Conservation (phyloP, 2,888 invertebrate species). For the Cyclophora albipunctata region DNA sequence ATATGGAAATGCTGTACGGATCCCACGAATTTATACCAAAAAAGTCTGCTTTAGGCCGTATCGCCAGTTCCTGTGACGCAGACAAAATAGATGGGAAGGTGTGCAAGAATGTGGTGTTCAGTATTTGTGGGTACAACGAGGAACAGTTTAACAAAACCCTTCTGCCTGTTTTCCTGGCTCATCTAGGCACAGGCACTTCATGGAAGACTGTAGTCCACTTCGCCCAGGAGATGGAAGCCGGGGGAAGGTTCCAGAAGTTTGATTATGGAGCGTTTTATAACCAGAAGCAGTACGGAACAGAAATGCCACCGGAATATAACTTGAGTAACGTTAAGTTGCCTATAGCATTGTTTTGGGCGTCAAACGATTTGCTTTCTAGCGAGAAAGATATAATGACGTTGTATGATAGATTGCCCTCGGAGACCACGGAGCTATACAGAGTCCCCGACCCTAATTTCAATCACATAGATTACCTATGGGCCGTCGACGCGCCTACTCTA, state of each 20-base stretch:
- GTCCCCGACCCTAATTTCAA: constrained; percentile 79
- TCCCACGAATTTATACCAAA: constrained; percentile 83
- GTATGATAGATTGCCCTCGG: constrained; percentile 56
- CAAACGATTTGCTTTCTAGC: constrained; percentile 83
- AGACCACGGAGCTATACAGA: constrained; percentile 68
- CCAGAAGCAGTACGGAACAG: constrained; percentile 69
- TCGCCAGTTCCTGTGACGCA: constrained; percentile 74
- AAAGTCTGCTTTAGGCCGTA: constrained; percentile 69
- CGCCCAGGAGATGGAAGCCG: constrained; percentile 72
- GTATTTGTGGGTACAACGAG: constrained; percentile 82
- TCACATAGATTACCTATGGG: constrained; percentile 84
- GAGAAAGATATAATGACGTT: constrained; percentile 75
- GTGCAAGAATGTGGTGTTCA: constrained; percentile 83
- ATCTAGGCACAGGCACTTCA: constrained; percentile 85
- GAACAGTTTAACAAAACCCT: constrained; percentile 80
- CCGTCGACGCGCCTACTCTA: constrained; percentile 73
- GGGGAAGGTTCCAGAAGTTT: constrained; percentile 78
- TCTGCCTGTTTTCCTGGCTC: constrained; percentile 80
- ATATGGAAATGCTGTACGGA: constrained; percentile 78
- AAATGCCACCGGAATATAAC: constrained; percentile 78
- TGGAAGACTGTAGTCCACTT: constrained; percentile 83
- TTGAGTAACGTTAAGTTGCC: constrained; percentile 75
- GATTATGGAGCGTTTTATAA: constrained; percentile 80
- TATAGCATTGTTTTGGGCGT: constrained; percentile 78
- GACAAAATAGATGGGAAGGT: constrained; percentile 69